Base-by-base conservation (phyloP, 53 echinoderm and acorn worm species). In the Stichopus horrens region DNA sequence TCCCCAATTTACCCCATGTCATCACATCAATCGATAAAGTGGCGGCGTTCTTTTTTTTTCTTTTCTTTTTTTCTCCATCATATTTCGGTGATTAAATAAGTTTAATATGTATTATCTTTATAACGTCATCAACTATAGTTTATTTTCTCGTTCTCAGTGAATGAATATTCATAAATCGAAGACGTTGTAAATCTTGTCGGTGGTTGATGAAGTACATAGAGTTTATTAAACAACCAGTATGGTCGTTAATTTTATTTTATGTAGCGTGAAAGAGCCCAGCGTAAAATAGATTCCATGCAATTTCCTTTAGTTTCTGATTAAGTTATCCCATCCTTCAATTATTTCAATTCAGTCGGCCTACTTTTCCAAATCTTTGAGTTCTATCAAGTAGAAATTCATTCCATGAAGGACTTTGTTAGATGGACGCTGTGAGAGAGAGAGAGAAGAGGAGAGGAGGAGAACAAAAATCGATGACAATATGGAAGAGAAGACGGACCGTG, bases 211-310 rank as follows among this genome's bases (percentile, higher is more conserved):
- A 63, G 63, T 63, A 63, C 14, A 63, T 63, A 68, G 7, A 18
- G 71, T 68, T 68, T 68, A 68, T 68, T 68, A 68, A 68, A 68
- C 37, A 68, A 68, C 71, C 13, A 16, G 71, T 68, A 68, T 68
- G 18, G 80, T 57, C 80, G 58, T 56, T 80, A 80, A 80, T 57
- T 80, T 18, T 58, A 55, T 80, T 57, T 80, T 58, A 57, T 80
- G 57, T 80, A 80, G 57, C 21, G 57, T 21, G 80, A 80, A 80
- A 79, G 54, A 80, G 80, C 80, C 57, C 80, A 58, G 58, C 80
- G 80, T 80, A 80, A 57, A 80, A 80, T 80, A 80, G 80, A 80
- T 80, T 80, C 56, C 20, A 80, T 80, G 80, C 57, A 80, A 80
- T 80, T 80, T 80, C 58, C 71, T 56, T 20, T 57, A 80, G 80